Percentiles rank a stretch among this genome's conserved stretches.
phyloP scores from a whole-genome alignment of 2,113 vertebrate genomes.

The Turnix velox region DNA sequence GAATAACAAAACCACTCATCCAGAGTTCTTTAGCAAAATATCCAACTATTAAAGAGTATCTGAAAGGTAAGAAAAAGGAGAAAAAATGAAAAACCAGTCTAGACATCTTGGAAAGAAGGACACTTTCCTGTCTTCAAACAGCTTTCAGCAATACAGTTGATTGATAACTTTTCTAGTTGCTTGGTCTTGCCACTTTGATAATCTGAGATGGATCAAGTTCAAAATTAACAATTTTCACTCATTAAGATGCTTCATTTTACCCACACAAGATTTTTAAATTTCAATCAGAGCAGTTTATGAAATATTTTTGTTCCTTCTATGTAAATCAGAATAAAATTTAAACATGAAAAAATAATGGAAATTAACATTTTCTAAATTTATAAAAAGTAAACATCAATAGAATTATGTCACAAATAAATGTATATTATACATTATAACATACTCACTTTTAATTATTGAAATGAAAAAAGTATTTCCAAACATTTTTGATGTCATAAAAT shows the following conservation, averaged over 20 bases:
- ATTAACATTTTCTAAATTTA: neutral
- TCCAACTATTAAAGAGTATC: neutral
- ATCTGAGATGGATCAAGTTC: neutral
- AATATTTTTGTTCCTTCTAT: neutral
- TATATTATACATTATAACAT: neutral
- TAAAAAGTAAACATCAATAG: neutral
- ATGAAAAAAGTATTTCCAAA: neutral
- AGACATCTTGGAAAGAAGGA: neutral
- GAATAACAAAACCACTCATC: neutral
- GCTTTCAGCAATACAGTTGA: neutral
- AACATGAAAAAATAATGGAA: neutral
- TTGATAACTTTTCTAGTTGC: neutral
- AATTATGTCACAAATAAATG: neutral
- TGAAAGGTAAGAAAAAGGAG: neutral
- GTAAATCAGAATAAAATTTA: neutral
- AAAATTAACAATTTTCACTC: neutral
- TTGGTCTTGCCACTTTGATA: neutral
- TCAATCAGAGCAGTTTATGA: neutral
- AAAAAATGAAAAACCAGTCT: neutral
- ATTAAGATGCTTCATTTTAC: neutral
- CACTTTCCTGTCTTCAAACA: neutral
- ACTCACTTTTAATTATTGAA: neutral
- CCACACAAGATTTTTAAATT: neutral
- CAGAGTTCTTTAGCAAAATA: neutral
- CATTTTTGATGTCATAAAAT: neutral